phyloP scores from a whole-genome alignment of 92 coral and sea anemone species.

The Ricordea florida region DNA sequence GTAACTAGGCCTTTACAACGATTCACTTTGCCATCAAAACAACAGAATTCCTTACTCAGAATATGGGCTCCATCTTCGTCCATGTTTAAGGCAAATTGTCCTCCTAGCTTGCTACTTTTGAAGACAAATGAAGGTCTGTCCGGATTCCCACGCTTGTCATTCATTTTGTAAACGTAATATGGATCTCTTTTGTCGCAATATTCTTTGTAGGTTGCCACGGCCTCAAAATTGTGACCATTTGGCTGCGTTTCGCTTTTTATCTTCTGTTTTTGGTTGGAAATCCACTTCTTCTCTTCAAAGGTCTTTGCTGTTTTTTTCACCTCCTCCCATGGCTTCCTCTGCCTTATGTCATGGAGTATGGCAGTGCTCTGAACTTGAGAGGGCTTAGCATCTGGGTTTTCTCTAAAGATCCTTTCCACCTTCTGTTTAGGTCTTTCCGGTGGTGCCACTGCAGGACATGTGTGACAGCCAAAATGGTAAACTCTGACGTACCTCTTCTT shows the following conservation, averaged over 20 bases:
- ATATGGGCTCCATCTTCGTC: conserved; percentile 8
- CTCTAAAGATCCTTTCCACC: neutral
- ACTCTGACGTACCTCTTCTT: conserved; percentile 14
- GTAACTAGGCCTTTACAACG: conserved; percentile 51
- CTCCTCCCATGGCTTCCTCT: conserved; percentile 27
- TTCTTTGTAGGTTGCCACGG: conserved; percentile 43
- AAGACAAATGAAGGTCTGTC: conserved; percentile 66
- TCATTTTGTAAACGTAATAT: conserved; percentile 38
- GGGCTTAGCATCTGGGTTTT: conserved; percentile 48
- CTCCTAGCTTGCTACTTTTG: conserved; percentile 46
- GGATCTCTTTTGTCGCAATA: conserved; percentile 43
- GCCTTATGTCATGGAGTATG: conserved; percentile 27
- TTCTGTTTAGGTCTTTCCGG: neutral
- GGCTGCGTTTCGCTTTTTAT: conserved; percentile 35
- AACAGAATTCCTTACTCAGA: conserved; percentile 57
- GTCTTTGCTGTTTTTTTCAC: conserved; percentile 32
- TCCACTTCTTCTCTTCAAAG: conserved; percentile 42
- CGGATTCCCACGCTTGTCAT: conserved; percentile 62
- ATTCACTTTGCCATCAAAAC: conserved; percentile 65
- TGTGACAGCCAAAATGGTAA: conserved; percentile 35
- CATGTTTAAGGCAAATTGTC: conserved; percentile 36
- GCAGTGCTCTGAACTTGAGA: conserved; percentile 38
- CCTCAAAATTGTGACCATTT: conserved; percentile 56
- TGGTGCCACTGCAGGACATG: conserved; percentile 22
- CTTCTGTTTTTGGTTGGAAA: conserved; percentile 48